These are phyloP conservation scores for Diabrotica virgifera DNA, from an alignment of 1,140 invertebrate species.

Conservation along the genomic window DNA sequence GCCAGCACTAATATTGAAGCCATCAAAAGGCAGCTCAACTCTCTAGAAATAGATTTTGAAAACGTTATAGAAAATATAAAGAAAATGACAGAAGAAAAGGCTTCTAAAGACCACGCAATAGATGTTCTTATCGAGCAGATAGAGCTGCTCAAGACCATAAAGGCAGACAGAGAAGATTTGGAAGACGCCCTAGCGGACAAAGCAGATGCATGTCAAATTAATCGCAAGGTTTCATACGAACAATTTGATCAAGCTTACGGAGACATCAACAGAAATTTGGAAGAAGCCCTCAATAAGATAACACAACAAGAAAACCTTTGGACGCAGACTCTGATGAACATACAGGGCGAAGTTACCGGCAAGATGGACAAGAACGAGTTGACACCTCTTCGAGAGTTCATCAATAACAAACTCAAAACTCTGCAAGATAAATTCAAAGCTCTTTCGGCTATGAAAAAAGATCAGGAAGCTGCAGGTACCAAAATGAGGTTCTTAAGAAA, in stretches of 20 bases:
- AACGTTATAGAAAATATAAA: slow-evolving; percentile 39
- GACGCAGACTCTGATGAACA: slow-evolving; percentile 61
- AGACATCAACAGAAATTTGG: slow-evolving; percentile 59
- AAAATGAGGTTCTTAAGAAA: slow-evolving; percentile 55
- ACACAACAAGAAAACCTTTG: slow-evolving; percentile 60
- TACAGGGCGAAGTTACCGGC: slow-evolving; percentile 63
- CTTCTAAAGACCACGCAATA: slow-evolving; percentile 32
- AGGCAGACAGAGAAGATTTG: slow-evolving; percentile 65
- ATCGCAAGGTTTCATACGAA: slow-evolving; percentile 68
- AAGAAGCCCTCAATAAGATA: slow-evolving; percentile 61
- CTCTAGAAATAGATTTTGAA: slow-evolving; percentile 47
- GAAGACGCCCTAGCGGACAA: slow-evolving; percentile 68
- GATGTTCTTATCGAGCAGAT: slow-evolving; percentile 43
- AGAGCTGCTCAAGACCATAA: slow-evolving; percentile 47
- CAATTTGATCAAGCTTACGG: slow-evolving; percentile 65
- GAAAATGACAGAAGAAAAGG: slow-evolving; percentile 46
- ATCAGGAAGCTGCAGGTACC: slow-evolving; percentile 68
- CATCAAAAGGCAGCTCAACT: slow-evolving; percentile 39
- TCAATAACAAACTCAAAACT: slow-evolving; percentile 59
- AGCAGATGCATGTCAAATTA: slow-evolving; percentile 62
- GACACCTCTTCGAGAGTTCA: slow-evolving; percentile 62
- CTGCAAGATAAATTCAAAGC: slow-evolving; percentile 63
- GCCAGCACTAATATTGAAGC: slow-evolving; percentile 21
- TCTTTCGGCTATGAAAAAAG: slow-evolving; percentile 54
- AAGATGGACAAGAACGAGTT: slow-evolving; percentile 68